phyloP scores from a whole-genome alignment of 2,113 vertebrate genomes.

The Eulemur rufifrons region DNA sequence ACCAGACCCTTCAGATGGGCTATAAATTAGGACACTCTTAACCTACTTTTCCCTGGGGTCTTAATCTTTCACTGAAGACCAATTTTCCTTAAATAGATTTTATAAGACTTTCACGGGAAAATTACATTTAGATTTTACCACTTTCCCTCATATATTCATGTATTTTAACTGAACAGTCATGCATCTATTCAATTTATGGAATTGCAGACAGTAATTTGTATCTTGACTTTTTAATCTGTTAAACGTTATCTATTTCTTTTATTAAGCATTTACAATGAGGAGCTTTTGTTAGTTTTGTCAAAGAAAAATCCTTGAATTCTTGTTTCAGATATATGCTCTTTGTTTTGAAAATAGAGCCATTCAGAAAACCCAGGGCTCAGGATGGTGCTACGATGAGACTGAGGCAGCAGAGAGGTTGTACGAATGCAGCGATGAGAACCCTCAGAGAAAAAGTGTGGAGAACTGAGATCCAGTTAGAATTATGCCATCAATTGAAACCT shows the following conservation, averaged over 20 bases:
- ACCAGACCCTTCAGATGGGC: neutral
- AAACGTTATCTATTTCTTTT: neutral
- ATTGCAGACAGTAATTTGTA: neutral
- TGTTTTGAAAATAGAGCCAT: neutral
- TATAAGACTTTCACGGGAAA: constrained; percentile 10
- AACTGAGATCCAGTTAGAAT: neutral
- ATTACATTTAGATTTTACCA: neutral
- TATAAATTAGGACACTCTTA: constrained; percentile 25
- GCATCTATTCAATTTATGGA: neutral
- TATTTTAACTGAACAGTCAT: neutral
- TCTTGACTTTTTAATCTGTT: neutral
- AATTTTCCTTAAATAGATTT: constrained; percentile 28
- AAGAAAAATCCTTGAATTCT: neutral
- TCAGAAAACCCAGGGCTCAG: neutral
- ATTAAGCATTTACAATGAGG: neutral
- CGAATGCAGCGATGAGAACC: neutral
- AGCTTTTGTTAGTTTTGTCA: neutral
- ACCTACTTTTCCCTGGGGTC: neutral
- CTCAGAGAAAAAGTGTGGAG: neutral
- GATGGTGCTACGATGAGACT: fast-evolving
- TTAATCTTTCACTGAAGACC: neutral
- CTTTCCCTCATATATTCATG: neutral
- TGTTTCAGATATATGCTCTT: neutral
- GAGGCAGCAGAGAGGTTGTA: neutral
- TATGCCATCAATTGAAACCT: neutral